Evolutionary conservation across 2,113 vertebrate species (phyloP), one percentile per base, ranked within the genome.

Genomic region (Bubalus kerabau): DNA sequence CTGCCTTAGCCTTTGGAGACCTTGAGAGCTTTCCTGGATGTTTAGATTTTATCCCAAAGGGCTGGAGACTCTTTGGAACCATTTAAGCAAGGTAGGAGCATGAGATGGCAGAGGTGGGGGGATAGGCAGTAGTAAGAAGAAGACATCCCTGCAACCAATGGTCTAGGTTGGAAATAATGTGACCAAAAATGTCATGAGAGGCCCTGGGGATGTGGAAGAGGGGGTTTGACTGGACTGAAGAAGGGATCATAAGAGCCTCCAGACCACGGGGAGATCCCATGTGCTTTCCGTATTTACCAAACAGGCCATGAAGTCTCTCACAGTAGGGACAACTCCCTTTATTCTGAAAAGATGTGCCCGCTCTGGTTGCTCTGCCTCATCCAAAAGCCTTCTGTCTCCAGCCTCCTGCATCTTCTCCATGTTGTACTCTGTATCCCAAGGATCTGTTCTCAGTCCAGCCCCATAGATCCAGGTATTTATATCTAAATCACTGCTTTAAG

Each of bases 91-190:
- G 28, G 30, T 19, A 91, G 43, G n/a, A 4, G 5, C 46, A 23
- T 10, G 21, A 74, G 36, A 43, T 2, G 19, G 19, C 0, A 0
- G 67, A 71, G n/a, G 67, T 0, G 0, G 19, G n/a, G n/a, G 9
- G n/a, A 71, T 9, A 36, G 71, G 36, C 5, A 74, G 71, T 24
- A 30, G 3, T n/a, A 84, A 82, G 86, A 85, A 46, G 84, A 96
- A 40, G 62, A 86, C 0, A 2, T 57, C 17, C 30, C 28, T 50
- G 15, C 7, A 85, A 54, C 71, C 60, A 52, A 1, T 15, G 14
- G 36, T 81, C 81, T 32, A 32, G 23, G 19, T 30, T 15, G 13
- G 52, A 81, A 83, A 50, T 10, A 56, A 21, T 67, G 15, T 15
- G 60, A 83, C 17, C n/a, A 54, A 19, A 28, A 87, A 57, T 7